Evolutionary conservation across 64 coral and sea anemone genomes (phyloP), one percentile per base, ranked within the genome.

Genomic region (Stylophora pistillata): DNA sequence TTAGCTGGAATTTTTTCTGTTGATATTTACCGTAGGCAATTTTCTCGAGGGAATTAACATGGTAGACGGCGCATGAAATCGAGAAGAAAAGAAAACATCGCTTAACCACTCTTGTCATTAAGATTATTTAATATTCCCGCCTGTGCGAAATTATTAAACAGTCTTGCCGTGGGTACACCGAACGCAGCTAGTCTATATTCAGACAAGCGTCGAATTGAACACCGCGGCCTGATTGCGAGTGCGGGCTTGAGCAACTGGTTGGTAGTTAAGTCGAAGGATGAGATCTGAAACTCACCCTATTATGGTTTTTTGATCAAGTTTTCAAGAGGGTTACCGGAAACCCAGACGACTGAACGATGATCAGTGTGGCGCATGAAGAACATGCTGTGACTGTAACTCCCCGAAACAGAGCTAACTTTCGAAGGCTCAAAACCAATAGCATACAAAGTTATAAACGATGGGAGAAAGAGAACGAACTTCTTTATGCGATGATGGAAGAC

Each of bases 401-500:
- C 70, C 89, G 88, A 87, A 97, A 97, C 85, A 88, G 95, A 84
- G 95, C 95, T 27, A 97, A 97, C 77, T 97, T 97, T 76, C 87
- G 95, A 78, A 69, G 95, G 31, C 71, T 97, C 11, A 97, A 97
- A 90, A 97, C 95, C 58, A 97, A 85, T 71, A 97, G 95, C 29
- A 88, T 97, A 79, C 95, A 97, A 32, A 97, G 95, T 74, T 55
- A 82, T 1, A 91, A 93, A 58, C 91, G 95, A 31, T 97, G 95
- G 95, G 95, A 97, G 54, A 97, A 97, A 41, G 95, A 97, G 55
- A 97, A 97, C 73, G 95, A 97, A 68, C 82, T 97, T 20, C 91
- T 97, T 29, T 97, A 90, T 69, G 95, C 95, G 2, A 97, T 97
- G 95, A 97, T 97, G 31, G 95, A 98, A 54, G 95, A 98, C 55